Conservation (phyloP, 2,797 vertebrate species). For the Argya squamiceps region DNA sequence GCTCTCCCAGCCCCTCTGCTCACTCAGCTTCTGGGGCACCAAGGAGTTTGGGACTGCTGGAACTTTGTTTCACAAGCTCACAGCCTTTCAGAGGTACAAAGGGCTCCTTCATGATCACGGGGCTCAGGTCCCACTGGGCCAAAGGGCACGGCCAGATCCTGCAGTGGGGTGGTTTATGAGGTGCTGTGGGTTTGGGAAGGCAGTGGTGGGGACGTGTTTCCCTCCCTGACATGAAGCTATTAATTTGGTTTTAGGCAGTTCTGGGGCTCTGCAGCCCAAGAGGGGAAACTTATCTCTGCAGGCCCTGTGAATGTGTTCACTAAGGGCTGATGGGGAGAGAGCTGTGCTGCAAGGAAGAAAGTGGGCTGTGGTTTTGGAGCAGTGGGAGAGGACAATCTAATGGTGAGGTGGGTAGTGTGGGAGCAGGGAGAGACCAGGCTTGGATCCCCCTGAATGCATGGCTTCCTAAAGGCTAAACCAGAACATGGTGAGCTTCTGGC, state of each 20-base stretch:
- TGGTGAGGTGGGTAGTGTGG: rapidly evolving
- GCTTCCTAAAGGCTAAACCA: not conserved
- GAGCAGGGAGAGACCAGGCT: not conserved
- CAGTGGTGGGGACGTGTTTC: not conserved
- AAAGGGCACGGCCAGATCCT: not conserved
- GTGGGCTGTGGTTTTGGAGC: not conserved
- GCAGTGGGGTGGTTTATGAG: not conserved
- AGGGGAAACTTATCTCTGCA: not conserved
- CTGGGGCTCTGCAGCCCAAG: not conserved
- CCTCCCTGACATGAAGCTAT: not conserved
- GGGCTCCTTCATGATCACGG: not conserved
- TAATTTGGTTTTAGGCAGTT: not conserved
- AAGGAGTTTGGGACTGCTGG: not conserved
- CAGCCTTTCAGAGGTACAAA: conserved; percentile 32
- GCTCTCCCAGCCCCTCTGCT: conserved; percentile 13
- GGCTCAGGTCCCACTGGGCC: not conserved
- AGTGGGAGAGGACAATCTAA: not conserved
- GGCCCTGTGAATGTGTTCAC: not conserved
- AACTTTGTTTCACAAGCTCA: conserved; percentile 25
- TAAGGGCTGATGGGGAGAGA: not conserved
- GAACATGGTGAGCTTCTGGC: not conserved
- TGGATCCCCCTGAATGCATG: rapidly evolving
- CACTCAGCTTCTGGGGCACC: conserved; percentile 20
- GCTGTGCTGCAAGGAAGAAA: not conserved
- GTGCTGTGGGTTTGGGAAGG: not conserved